phyloP scores from a whole-genome alignment of 2,888 invertebrate genomes.

The Mesochorus sp. region DNA sequence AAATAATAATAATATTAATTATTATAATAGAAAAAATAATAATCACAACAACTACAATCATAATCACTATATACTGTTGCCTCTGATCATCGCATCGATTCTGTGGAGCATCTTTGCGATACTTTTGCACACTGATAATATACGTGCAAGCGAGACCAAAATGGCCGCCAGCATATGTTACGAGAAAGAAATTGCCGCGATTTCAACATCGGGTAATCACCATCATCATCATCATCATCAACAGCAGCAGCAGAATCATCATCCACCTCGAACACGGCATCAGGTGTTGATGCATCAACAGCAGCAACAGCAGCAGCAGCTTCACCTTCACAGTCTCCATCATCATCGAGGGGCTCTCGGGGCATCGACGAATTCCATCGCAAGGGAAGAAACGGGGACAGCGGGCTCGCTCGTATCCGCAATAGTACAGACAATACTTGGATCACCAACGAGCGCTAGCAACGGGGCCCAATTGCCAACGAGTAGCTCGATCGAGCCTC shows the following conservation, averaged over 20 bases:
- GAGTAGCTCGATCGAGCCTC: constrained; percentile 53
- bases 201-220: constrained; percentile 76
- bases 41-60: not conserved
- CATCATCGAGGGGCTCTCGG: constrained; percentile 38
- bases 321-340: constrained; percentile 44
- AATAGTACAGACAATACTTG: constrained; percentile 63
- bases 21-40: constrained; percentile 31
- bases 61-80: constrained; percentile 56
- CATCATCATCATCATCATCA: constrained; percentile 75
- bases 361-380: constrained; percentile 37
- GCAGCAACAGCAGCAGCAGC: constrained; percentile 83
- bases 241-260: constrained; percentile 72
- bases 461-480: constrained; percentile 53
- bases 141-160: constrained; percentile 71
- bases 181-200: constrained; percentile 76
- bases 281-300: constrained; percentile 64
- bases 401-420: constrained; percentile 55
- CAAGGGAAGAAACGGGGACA: constrained; percentile 44
- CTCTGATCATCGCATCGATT: constrained; percentile 43
- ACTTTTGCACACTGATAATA: constrained; percentile 54
- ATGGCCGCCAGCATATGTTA: constrained; percentile 79
- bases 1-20: constrained; percentile 10
- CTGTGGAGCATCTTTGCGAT: constrained; percentile 63
- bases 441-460: constrained; percentile 55
- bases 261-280: constrained; percentile 72